Base-by-base conservation (phyloP, 1,140 invertebrate species). In the Frieseomelitta varia region DNA sequence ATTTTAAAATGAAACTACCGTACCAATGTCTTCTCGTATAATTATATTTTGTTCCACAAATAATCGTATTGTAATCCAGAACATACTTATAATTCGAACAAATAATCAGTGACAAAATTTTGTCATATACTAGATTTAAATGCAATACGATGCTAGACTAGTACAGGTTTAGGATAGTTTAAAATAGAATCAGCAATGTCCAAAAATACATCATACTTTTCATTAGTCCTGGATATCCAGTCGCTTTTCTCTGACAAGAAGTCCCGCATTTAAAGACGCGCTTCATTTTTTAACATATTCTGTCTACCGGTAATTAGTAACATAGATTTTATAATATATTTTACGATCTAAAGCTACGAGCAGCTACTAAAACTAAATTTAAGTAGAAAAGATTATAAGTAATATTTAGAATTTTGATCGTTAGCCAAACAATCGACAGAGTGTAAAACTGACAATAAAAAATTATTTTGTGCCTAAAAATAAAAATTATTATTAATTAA, bases 111-210 rank as follows among this genome's bases (percentile, higher is more conserved):
- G 27, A 78, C n/a, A 71, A 69, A 61, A 55, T 39, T n/a, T 55
- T 69, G 15, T 53, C 39, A 58, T 34, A 11, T 34, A 58, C 27
- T 58, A 17, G n/a, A 12, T 34, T 55, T 30, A 61, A 61, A 84
- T 71, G 55, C 34, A 56, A 69, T 63, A 79, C 65, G 21, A 53
- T 56, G 17, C 24, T 84, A 61, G 81, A 84, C 81, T 84, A 76
- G 75, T 76, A 21, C 75, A 63, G 67, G 12, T 78, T 77, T 83
- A 83, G n/a, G 65, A 71, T 79, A 73, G 86, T 91, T 87, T 85
- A 90, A 93, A 93, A 93, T 93, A 93, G 92, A 91, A 85, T 82
- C 79, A 88, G 85, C 83, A 85, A 86, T 77, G 53, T 91, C 92
- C 90, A 93, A 93, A 93, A 93, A 93, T 93, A 93, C 85, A 89